phyloP scores from a whole-genome alignment of 2,113 vertebrate genomes.

The Mesocricetus auratus region DNA sequence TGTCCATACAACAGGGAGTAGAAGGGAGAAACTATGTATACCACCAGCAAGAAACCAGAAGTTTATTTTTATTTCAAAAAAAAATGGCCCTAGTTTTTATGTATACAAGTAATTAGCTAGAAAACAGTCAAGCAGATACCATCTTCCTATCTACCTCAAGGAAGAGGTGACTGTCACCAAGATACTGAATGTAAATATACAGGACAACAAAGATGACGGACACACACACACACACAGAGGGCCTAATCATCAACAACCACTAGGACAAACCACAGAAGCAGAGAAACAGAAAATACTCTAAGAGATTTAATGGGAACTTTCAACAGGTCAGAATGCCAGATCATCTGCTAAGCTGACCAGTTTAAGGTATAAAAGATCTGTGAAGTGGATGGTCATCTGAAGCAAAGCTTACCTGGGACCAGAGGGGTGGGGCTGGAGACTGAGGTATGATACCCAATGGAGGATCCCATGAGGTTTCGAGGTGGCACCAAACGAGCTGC shows the following conservation, averaged over 20 bases:
- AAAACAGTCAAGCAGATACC: conserved; percentile 48
- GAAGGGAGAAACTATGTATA: background rate
- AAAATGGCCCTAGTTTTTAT: conserved; percentile 55
- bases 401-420: conserved; percentile 84
- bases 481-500: conserved; percentile 85
- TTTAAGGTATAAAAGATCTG: conserved; percentile 51
- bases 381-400: conserved; percentile 51
- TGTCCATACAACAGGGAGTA: background rate
- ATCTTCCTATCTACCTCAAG: conserved; percentile 54
- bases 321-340: conserved; percentile 16
- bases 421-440: conserved; percentile 84
- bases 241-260: conserved; percentile 73
- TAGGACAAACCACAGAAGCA: conserved; percentile 70
- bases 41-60: conserved; percentile 57
- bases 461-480: conserved; percentile 85
- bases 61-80: conserved; percentile 57
- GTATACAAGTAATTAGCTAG: conserved; percentile 49
- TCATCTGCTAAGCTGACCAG: conserved; percentile 37
- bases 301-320: conserved; percentile 21
- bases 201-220: conserved; percentile 71
- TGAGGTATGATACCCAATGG: conserved; percentile 85
- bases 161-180: conserved; percentile 62
- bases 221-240: conserved; percentile 74
- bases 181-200: conserved; percentile 69
- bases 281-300: conserved; percentile 62